Evolutionary conservation across 2,113 vertebrate species (phyloP).

Genomic region (Tychaedon coryphoeus): DNA sequence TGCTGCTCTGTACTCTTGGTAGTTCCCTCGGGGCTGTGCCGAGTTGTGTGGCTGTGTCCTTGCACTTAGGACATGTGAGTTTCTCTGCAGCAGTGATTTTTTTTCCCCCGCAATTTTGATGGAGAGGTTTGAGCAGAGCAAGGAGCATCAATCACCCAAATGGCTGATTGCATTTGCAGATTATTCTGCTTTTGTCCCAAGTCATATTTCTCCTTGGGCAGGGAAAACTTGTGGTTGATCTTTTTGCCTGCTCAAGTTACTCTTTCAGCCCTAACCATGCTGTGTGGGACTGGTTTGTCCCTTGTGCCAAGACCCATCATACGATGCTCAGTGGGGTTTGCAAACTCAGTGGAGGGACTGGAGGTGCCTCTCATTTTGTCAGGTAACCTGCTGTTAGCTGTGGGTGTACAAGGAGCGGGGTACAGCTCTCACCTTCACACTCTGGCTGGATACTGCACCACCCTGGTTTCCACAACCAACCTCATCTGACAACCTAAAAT

Average conservation of each 20-base stretch:
- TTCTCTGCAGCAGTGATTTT: background rate
- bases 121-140: background rate
- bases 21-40: background rate
- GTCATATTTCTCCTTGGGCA: background rate
- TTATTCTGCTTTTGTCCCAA: background rate
- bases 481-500: background rate
- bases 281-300: background rate
- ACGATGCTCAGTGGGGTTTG: rapidly evolving
- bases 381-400: background rate
- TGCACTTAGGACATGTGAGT: background rate
- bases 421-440: background rate
- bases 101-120: background rate
- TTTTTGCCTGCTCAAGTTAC: background rate
- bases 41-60: background rate
- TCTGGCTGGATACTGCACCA: background rate
- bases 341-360: background rate
- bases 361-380: background rate
- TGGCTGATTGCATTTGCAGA: background rate
- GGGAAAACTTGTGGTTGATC: background rate
- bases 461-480: background rate
- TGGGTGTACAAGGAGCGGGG: no score
- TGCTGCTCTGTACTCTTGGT: background rate
- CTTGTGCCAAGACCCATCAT: background rate
- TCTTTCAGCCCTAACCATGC: background rate
- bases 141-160: background rate